phyloP scores from a whole-genome alignment of 2,113 vertebrate genomes.

The Eulemur macaco region DNA sequence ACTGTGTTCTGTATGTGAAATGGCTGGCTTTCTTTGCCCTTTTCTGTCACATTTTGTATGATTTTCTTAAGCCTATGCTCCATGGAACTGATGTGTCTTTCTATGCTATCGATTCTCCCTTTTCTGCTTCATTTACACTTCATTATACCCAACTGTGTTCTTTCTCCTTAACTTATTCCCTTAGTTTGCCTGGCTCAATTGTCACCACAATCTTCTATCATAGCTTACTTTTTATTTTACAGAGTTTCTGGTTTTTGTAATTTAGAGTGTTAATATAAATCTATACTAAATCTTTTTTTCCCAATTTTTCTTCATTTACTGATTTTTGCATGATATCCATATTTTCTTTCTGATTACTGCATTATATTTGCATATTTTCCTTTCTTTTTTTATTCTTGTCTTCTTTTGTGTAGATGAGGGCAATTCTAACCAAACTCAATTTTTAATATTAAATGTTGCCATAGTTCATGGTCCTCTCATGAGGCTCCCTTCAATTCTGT shows the following conservation, averaged over 20 bases:
- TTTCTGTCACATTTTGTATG: neutral
- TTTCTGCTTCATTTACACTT: slow-evolving; percentile 36
- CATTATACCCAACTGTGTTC: neutral
- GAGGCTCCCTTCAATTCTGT: neutral
- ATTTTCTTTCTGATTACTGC: neutral
- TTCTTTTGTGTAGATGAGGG: neutral
- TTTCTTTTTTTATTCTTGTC: neutral
- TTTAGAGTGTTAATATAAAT: neutral
- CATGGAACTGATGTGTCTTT: slow-evolving; percentile 5
- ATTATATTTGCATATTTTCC: neutral
- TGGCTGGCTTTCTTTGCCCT: neutral
- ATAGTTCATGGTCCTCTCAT: neutral
- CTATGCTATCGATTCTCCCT: neutral
- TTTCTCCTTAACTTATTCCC: slow-evolving; percentile 34
- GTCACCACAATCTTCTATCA: neutral
- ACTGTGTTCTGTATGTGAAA: neutral
- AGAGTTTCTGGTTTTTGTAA: neutral
- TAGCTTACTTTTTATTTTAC: neutral
- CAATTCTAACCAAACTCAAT: neutral
- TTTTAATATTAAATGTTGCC: neutral
- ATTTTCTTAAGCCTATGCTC: neutral
- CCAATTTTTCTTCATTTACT: neutral
- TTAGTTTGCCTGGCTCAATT: neutral
- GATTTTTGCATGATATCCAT: neutral
- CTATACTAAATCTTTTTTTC: neutral